Conservation (phyloP, 2,888 invertebrate species). For the Dryobotodes eremita region DNA sequence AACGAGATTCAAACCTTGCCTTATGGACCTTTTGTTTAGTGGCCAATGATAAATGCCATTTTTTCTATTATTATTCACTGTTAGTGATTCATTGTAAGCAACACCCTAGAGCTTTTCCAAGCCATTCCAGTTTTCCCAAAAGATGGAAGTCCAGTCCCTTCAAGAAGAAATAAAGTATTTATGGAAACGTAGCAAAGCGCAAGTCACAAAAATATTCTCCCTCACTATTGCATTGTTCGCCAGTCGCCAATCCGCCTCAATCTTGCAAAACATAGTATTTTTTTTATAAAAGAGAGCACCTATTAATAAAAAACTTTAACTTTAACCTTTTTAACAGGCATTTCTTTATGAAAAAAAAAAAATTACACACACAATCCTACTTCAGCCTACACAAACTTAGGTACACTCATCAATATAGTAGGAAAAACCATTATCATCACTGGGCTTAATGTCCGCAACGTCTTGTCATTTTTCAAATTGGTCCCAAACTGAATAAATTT, state of each 20-base stretch:
- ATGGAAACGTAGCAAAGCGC: no score
- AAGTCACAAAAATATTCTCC: no score
- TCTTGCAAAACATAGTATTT: constrained; percentile 11
- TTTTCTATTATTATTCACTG: neutral
- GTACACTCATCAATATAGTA: neutral
- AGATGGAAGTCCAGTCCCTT: no score
- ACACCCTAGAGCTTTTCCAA: constrained; percentile 10
- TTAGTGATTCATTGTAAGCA: neutral
- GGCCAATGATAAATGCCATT: neutral
- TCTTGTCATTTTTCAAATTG: neutral
- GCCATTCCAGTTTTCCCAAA: neutral
- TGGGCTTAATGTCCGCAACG: neutral
- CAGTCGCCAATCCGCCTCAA: constrained; percentile 5
- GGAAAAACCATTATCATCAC: no score
- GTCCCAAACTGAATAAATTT: neutral
- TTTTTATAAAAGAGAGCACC: neutral
- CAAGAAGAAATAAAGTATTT: no score
- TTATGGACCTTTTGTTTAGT: constrained; percentile 13
- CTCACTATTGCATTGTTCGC: constrained; percentile 3
- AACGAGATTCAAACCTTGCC: constrained; percentile 36
- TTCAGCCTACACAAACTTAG: neutral
- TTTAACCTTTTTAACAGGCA: no score
- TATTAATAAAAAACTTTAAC: no score
- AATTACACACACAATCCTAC: neutral
- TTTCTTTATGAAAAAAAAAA: neutral